Base-by-base conservation (phyloP, 2,888 invertebrate species). In the Linyphia triangularis region DNA sequence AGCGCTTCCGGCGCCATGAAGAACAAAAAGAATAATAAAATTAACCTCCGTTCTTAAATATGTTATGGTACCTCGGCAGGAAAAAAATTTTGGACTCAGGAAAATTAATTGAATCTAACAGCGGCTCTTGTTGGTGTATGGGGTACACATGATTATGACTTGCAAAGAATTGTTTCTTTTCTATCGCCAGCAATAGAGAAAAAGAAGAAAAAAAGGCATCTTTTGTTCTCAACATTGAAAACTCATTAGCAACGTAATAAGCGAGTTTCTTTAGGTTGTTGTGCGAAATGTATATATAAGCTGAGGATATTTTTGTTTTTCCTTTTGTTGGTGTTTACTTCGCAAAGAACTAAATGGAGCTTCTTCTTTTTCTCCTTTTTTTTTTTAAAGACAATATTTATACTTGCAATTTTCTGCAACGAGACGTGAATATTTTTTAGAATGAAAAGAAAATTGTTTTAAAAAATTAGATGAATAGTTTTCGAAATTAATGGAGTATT, bases 1-100 rank as follows among this genome's bases (percentile, higher is more conserved):
- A 79, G 77, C 67, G 78, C 85, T 85, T 79, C 70, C n/a, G 85
- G 85, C 85, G n/a, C n/a, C n/a, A n/a, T n/a, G n/a, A n/a, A n/a
- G n/a, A n/a, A 70, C 79, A 73, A 79, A 63, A 63, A 63, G 61
- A 51, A 63, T 85, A 85, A 85, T 79, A 40, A 19, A 79, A 85
- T 85, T 85, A 85, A 79, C 79, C 72, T 72, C 65, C 72, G 63
- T 43, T 72, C 28, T 30, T 85, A 85, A 85, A 79, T 57, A 72
- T 57, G 85, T 85, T 85, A 85, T 85, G 51, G 81, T 33, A 30
- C 24, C 67, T 33, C 33, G 13, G 16, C 13, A 5, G 4, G n/a
- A 40, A 37, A 37, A 61, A 81, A 72, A 70, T 40, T 70, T 22
- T 24, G 24, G 65, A 67, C 51, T 33, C 51, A 61, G 5, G 59